Evolutionary conservation across 1,140 invertebrate genomes (phyloP).

Genomic region (Ephestia elutella): DNA sequence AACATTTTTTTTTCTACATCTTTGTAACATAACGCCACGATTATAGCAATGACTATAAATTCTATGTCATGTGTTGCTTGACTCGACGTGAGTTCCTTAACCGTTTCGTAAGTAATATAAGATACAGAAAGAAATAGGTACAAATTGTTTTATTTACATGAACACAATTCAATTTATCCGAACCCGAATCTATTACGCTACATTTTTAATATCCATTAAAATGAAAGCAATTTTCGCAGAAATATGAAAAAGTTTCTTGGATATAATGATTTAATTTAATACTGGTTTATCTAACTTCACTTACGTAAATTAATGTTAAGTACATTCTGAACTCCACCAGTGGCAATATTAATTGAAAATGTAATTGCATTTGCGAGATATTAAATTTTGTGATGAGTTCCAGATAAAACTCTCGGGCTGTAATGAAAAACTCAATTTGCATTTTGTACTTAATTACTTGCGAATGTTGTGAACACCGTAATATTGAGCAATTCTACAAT

Average conservation of each 20-base stretch:
- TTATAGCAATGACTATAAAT: too few species aligned
- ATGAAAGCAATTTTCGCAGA: too few species aligned
- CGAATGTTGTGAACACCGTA: background rate
- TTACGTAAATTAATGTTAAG: background rate
- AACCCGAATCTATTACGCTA: too few species aligned
- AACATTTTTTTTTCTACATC: too few species aligned
- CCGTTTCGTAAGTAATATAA: too few species aligned
- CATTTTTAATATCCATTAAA: too few species aligned
- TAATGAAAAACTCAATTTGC: constrained; percentile 6
- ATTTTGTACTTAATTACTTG: background rate
- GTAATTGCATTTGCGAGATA: constrained; percentile 9
- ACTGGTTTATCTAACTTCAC: background rate
- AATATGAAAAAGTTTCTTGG: background rate
- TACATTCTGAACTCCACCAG: background rate
- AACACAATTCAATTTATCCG: too few species aligned
- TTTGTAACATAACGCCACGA: too few species aligned
- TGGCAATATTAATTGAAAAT: constrained; percentile 12
- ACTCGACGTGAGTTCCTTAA: too few species aligned
- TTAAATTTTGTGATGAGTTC: constrained; percentile 9
- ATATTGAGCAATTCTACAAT: background rate
- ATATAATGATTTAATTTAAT: background rate
- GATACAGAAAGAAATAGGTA: too few species aligned
- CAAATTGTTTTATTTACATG: too few species aligned
- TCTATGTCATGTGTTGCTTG: too few species aligned
- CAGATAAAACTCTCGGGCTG: constrained; percentile 1